Evolutionary conservation across 2,113 vertebrate species (phyloP).

Genomic region (Murina feae): DNA sequence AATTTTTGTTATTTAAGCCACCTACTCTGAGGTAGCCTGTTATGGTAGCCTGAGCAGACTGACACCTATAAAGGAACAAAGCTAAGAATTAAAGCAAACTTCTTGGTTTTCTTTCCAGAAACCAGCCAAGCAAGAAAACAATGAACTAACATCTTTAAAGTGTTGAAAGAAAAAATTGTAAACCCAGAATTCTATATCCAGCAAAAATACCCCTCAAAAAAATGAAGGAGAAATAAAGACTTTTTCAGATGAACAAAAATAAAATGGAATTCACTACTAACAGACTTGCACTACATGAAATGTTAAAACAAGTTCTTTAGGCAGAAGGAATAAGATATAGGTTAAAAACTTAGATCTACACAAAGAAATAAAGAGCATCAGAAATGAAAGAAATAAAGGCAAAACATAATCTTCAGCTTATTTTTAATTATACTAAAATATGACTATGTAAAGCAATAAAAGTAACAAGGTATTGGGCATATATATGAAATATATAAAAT

Average conservation of each 20-base stretch:
- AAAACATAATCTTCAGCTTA: background rate
- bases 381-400: background rate
- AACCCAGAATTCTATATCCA: background rate
- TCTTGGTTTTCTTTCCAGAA: background rate
- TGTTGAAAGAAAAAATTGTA: background rate
- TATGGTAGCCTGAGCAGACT: background rate
- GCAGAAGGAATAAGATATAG: background rate
- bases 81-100: background rate
- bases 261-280: background rate
- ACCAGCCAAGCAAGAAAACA: background rate
- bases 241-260: background rate
- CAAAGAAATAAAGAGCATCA: background rate
- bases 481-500: background rate
- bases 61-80: background rate
- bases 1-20: background rate
- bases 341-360: background rate
- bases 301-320: background rate
- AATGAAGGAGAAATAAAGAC: background rate
- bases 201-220: background rate
- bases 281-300: background rate
- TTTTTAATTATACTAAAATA: background rate
- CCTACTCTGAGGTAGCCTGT: background rate
- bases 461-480: background rate
- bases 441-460: background rate
- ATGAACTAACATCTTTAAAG: background rate